Conservation (phyloP, 2,113 vertebrate species). For the Strigops habroptila region DNA sequence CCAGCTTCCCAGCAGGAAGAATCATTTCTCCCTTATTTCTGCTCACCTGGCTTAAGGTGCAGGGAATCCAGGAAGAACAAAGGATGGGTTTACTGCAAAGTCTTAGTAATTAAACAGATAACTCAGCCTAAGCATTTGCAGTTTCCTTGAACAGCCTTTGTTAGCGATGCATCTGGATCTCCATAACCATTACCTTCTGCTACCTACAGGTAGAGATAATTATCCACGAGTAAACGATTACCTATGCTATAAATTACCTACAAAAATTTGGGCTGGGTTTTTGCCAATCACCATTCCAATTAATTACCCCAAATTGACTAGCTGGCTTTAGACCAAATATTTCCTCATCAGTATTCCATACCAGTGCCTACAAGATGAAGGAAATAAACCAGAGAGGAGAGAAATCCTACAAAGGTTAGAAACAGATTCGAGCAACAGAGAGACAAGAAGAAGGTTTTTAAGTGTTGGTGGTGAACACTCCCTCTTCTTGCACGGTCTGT, state of each 20-base stretch:
- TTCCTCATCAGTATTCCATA: conserved; percentile 60
- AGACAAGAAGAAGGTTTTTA: not conserved
- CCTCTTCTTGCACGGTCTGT: not conserved
- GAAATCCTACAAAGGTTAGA: not conserved
- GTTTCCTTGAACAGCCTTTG: conserved; percentile 1
- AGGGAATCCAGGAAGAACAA: not conserved
- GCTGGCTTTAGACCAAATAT: conserved; percentile 61
- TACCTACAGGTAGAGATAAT: conserved; percentile 66
- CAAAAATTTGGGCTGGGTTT: conserved; percentile 70
- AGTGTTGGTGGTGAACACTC: fast-evolving
- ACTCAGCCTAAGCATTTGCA: conserved; percentile 39
- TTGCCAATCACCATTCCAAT: conserved; percentile 70
- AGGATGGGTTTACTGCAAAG: not conserved
- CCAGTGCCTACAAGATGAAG: not conserved
- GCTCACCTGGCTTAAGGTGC: not conserved
- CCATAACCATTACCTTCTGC: conserved; percentile 56
- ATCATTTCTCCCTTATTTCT: not conserved
- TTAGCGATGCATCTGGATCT: conserved; percentile 39
- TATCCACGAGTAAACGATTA: conserved; percentile 63
- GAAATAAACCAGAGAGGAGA: conserved; percentile 22
- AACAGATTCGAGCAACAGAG: not conserved
- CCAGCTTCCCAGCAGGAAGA: not conserved
- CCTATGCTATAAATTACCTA: conserved; percentile 67
- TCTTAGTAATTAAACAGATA: conserved; percentile 52
- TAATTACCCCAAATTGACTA: conserved; percentile 70